Base-by-base conservation (phyloP, 2,113 vertebrate species). In the Catharus fuscescens region DNA sequence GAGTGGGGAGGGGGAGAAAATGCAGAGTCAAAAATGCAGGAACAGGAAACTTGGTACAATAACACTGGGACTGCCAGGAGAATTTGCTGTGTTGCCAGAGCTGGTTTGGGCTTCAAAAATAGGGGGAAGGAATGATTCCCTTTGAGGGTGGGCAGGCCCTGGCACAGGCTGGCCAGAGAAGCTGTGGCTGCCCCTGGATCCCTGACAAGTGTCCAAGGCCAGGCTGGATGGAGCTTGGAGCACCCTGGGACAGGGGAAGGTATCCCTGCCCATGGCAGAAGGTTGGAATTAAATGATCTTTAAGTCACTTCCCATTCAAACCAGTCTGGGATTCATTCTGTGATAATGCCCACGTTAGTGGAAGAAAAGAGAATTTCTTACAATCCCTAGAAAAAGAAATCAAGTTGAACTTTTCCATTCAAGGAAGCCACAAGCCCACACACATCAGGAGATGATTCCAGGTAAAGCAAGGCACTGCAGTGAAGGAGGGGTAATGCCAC, bases 181-280 rank as follows among this genome's bases (percentile, higher is more conserved):
- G 76, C 76, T 80, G 42, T 12, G 76, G 36, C 50, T 65, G 18
- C 26, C 59, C 12, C 67, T 57, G 70, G 34, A 72, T 72, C 21
- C 36, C 76, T 80, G 52, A 44, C 38, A 0, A 80, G 31, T 57
- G 50, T 0, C 26, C 18, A 9, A 50, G 59, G 26, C 15, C 44
- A 65, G 44, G 12, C 0, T 65, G 59, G 17, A 79, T 10, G 0
- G 48, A 24, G 40, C 34, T 62, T 4, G 34, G 60, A 88, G 14
- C 36, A 28, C 0, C 18, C 36, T 6, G 60, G 12, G 23, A 32
- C 0, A 24, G 8, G 29, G 32, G 44, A 0, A 45, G 4, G 26
- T 28, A 10, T 38, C 52, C 67, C 23, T 24, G 32, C 10, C 25
- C 16, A 0, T 36, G 36, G 52, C 21, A 57, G 8, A 36, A 5